Evolutionary conservation across 2,797 vertebrate genomes (phyloP), one percentile per base, ranked within the genome.

Genomic region (Rhabdomys pumilio): DNA sequence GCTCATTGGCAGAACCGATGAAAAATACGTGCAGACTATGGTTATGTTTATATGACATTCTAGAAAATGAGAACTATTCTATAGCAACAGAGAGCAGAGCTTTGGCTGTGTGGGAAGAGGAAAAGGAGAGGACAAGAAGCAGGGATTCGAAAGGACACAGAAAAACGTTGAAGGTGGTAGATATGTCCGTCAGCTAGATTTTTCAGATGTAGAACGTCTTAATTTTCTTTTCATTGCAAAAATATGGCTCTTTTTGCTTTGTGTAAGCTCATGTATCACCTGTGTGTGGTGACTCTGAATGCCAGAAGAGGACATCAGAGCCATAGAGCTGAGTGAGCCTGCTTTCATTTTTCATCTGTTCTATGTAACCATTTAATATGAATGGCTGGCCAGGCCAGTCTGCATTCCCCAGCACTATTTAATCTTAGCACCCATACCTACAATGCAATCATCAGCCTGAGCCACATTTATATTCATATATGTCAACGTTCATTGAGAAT

Each of bases 391-490:
- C 34, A 4, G 19, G 24, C 38, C 44, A 1, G 15, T 4, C 20
- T 80, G 4, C 1, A 29, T 34, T 67, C 2, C 12, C 47, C 0
- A 1, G 8, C 1, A 14, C 17, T 6, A 20, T 26, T 82, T 50
- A 59, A 14, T 17, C 34, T 63, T 65, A 65, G 29, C 69, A 73
- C 31, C 47, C 76, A 20, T 10, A 4, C 15, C 69, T 91, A 29
- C 41, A 44, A 20, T 2, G 24, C 15, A 41, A 1, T 82, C n/a
- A 38, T 44, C 53, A n/a, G 24, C 38, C 53, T 19, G 10, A 79
- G 31, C 4, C 38, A 6, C 24, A 65, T 12, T 69, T 76, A 65
- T 55, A 57, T 87, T 72, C 38, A 59, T 31, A 75, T 6, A 26
- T 14, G 90, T 57, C 79, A 50, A 69, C 80, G 20, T 55, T 79